phyloP scores from a whole-genome alignment of 2,113 vertebrate genomes.

The Prionailurus bengalensis region DNA sequence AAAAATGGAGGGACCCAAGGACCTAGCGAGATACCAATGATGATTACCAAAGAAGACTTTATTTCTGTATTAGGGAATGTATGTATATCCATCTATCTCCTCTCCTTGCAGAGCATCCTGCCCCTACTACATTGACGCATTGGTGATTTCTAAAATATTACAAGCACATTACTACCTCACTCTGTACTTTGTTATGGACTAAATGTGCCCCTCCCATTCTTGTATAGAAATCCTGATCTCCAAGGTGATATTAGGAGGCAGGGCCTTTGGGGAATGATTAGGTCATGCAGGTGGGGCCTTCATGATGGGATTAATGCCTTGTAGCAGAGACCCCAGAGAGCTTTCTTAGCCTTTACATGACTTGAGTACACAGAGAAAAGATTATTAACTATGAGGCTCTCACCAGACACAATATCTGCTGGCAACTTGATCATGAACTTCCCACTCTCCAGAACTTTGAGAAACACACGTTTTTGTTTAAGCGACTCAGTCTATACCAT shows the following conservation, averaged over 20 bases:
- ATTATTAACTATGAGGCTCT: too few species aligned
- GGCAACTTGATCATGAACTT: not conserved
- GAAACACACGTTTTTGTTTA: not conserved
- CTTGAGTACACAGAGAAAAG: too few species aligned
- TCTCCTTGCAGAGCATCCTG: not conserved
- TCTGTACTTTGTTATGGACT: not conserved
- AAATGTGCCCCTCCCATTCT: not conserved
- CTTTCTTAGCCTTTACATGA: too few species aligned
- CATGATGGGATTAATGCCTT: too few species aligned
- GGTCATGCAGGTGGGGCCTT: too few species aligned
- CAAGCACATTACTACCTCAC: not conserved
- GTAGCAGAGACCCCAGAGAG: too few species aligned
- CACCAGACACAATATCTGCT: not conserved
- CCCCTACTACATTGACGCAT: not conserved
- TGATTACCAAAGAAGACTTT: not conserved
- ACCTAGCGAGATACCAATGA: not conserved
- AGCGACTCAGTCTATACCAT: not conserved
- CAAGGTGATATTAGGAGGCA: not conserved
- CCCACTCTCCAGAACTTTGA: not conserved
- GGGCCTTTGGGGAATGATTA: too few species aligned
- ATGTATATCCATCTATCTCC: not conserved
- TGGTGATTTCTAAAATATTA: not conserved
- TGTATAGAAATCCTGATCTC: not conserved
- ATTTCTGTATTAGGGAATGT: not conserved
- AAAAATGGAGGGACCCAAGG: not conserved